Percentiles rank a stretch among this genome's conserved stretches.
Evolutionary conservation across 2,113 vertebrate genomes (phyloP).

Genomic region (Vulpes ferrilata): DNA sequence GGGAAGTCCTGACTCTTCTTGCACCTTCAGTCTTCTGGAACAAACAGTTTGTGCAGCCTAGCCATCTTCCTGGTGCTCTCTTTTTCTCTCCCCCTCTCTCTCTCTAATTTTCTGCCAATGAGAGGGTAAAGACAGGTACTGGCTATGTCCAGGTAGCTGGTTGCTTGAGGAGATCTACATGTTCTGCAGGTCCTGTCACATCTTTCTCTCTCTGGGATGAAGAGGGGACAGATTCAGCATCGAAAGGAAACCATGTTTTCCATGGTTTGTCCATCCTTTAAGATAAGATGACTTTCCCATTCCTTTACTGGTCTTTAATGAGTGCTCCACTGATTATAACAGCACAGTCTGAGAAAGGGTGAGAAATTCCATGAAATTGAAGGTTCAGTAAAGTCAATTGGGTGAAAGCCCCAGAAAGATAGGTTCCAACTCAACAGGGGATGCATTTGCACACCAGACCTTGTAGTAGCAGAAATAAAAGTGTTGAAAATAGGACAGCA

Average conservation of each 20-base stretch:
- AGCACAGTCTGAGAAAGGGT: not conserved
- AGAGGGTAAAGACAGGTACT: not conserved
- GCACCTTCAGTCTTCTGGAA: accelerated
- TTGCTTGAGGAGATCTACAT: not conserved
- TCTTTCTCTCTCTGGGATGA: not conserved
- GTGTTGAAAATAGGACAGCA: not conserved
- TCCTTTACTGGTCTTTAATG: not conserved
- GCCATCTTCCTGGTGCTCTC: not conserved
- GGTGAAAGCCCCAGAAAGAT: not conserved
- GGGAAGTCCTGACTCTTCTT: not conserved
- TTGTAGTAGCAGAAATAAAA: not conserved
- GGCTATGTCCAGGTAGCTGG: not conserved
- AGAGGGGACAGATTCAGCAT: not conserved
- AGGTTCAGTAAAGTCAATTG: not conserved
- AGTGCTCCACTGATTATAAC: not conserved
- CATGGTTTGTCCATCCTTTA: not conserved
- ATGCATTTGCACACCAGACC: not conserved
- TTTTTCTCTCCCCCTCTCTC: not conserved
- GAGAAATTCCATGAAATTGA: not conserved
- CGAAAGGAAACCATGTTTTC: not conserved
- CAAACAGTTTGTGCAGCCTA: not conserved
- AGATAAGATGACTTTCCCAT: not conserved
- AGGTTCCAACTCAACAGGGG: not conserved
- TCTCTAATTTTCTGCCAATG: not conserved
- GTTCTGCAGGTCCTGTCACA: not conserved